Conservation (phyloP, 2,888 invertebrate species). For the Galerucella nymphaeae region DNA sequence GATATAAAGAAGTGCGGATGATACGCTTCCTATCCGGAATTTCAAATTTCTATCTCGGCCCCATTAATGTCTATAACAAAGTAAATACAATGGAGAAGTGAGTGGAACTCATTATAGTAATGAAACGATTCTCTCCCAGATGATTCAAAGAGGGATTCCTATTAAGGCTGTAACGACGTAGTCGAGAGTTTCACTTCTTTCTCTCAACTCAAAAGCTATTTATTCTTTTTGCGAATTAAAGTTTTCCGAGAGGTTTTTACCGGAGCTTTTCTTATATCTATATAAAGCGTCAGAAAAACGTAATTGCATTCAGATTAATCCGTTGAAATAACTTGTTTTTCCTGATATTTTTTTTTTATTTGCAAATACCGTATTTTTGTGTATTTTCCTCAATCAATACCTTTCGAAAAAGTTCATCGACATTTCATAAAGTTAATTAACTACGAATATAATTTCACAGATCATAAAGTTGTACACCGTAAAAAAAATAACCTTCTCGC, state of each 20-base stretch:
- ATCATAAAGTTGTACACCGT: not conserved
- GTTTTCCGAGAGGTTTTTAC: conserved; percentile 41
- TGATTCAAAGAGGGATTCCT: conserved; percentile 58
- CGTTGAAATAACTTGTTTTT: conserved; percentile 32
- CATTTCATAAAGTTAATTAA: not conserved
- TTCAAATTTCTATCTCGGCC: conserved; percentile 57
- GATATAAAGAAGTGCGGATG: conserved; percentile 42
- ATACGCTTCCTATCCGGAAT: conserved; percentile 52
- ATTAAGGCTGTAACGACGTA: conserved; percentile 58
- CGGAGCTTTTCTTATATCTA: conserved; percentile 37
- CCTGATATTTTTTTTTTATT: conserved; percentile 6
- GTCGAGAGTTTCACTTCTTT: conserved; percentile 45
- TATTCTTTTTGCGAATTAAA: conserved; percentile 45
- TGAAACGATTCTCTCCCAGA: conserved; percentile 59
- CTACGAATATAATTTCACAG: not conserved
- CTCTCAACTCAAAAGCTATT: conserved; percentile 40
- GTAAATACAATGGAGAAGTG: conserved; percentile 57
- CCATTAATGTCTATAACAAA: conserved; percentile 56
- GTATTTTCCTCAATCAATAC: conserved; percentile 20
- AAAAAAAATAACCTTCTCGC: too few relatives aligned
- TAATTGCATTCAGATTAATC: conserved; percentile 42
- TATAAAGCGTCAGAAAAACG: conserved; percentile 36
- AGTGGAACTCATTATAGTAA: conserved; percentile 58
- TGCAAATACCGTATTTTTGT: conserved; percentile 19
- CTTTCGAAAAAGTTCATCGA: not conserved